Evolutionary conservation across 2,888 invertebrate species (phyloP).

Genomic region (Nineta flava): DNA sequence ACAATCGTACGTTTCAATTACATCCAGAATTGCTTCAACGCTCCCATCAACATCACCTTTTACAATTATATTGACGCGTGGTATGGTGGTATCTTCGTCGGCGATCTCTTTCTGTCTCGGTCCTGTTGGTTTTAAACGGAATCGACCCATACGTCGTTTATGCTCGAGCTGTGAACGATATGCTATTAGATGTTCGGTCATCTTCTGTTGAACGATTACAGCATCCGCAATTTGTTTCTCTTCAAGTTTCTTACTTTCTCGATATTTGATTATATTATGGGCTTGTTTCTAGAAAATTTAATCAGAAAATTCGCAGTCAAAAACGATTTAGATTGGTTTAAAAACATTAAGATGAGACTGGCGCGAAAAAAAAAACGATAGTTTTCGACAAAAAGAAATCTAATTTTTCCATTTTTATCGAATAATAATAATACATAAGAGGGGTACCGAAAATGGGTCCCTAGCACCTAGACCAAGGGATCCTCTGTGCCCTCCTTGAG

Average conservation of each 20-base stretch:
- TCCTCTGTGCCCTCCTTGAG: too few relatives aligned
- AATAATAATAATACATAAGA: too few relatives aligned
- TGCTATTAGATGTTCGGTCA: slow-evolving; percentile 42
- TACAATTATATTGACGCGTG: slow-evolving; percentile 41
- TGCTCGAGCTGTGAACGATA: slow-evolving; percentile 45
- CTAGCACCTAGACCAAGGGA: too few relatives aligned
- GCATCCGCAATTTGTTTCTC: slow-evolving; percentile 47
- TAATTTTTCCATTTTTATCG: too few relatives aligned
- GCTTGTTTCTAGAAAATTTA: slow-evolving; percentile 54
- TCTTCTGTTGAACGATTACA: slow-evolving; percentile 45
- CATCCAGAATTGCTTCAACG: slow-evolving; percentile 86
- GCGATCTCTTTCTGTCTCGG: slow-evolving; percentile 39
- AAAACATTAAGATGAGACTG: not conserved
- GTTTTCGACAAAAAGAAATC: too few relatives aligned
- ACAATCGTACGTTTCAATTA: slow-evolving; percentile 72
- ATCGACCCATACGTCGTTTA: slow-evolving; percentile 44
- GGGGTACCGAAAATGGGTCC: too few relatives aligned
- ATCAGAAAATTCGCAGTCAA: too few relatives aligned
- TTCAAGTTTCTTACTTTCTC: slow-evolving; percentile 40
- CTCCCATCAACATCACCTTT: slow-evolving; percentile 93
- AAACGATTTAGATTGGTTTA: not conserved
- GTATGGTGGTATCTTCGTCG: slow-evolving; percentile 30
- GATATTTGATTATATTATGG: slow-evolving; percentile 45
- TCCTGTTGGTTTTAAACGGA: slow-evolving; percentile 34
- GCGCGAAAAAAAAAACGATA: too few relatives aligned